Evolutionary conservation across 2,113 vertebrate species (phyloP).

Genomic region (Proterorhinus semilunaris): DNA sequence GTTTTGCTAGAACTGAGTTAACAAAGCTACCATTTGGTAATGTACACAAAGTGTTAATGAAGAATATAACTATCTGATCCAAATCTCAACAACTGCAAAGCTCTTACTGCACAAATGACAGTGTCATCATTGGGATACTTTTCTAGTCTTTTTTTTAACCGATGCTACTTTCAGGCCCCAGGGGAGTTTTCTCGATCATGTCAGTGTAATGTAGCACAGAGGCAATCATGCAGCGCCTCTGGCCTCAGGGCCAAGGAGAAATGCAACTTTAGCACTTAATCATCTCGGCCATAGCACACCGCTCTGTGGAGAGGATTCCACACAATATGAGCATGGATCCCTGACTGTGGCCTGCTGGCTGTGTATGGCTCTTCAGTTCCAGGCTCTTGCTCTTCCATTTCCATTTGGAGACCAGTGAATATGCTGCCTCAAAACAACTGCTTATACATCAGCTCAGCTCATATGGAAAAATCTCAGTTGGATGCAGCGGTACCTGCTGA

Average conservation of each 20-base stretch:
- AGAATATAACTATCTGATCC: no score
- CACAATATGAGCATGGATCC: slow-evolving; percentile 60
- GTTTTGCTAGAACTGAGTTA: no score
- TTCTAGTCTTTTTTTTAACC: no score
- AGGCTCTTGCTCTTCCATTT: slow-evolving; percentile 32
- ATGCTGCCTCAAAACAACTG: slow-evolving; percentile 35
- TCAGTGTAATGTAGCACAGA: slow-evolving; percentile 76
- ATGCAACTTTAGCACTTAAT: slow-evolving; percentile 77
- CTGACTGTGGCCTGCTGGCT: slow-evolving; percentile 42
- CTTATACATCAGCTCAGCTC: slow-evolving; percentile 46
- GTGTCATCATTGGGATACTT: no score
- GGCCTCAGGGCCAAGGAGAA: slow-evolving; percentile 65
- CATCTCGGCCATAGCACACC: slow-evolving; percentile 57
- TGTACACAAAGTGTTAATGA: no score
- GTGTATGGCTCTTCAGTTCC: slow-evolving; percentile 30
- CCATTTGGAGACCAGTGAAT: slow-evolving; percentile 49
- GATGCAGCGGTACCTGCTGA: slow-evolving; percentile 51
- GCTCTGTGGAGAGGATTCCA: slow-evolving; percentile 57
- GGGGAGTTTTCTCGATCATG: slow-evolving; percentile 76
- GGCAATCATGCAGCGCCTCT: slow-evolving; percentile 73
- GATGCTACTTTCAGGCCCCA: slow-evolving; percentile 58
- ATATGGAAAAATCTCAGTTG: slow-evolving; percentile 59
- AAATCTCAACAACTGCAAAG: no score
- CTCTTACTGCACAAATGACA: no score
- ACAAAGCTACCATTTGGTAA: no score